Conservation (phyloP, 2,797 vertebrate genomes). For the Benthosema pterotum region DNA sequence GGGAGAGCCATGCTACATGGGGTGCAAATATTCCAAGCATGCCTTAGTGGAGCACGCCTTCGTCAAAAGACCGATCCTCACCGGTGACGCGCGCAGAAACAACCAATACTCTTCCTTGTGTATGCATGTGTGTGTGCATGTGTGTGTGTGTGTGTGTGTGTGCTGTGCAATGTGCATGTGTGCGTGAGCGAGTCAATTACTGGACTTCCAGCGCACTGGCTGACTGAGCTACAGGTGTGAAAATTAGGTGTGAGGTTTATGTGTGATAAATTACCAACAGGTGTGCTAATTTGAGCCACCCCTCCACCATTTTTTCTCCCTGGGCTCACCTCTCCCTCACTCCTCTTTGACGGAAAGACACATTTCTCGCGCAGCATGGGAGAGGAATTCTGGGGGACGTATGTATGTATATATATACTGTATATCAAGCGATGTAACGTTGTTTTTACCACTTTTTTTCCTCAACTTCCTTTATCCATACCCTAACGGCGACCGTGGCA, state of each 20-base stretch:
- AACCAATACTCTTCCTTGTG: constrained; percentile 14
- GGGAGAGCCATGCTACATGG: constrained; percentile 51
- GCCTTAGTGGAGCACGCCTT: constrained; percentile 31
- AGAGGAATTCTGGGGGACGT: constrained; percentile 64
- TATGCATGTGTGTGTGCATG: neutral
- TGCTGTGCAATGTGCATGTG: neutral
- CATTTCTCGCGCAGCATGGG: constrained; percentile 67
- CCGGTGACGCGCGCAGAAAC: constrained; percentile 33
- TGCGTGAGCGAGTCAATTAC: constrained; percentile 63
- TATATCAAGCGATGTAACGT: constrained; percentile 43
- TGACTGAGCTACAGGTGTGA: constrained; percentile 82
- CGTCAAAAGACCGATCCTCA: constrained; percentile 54
- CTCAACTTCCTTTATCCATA: constrained; percentile 12
- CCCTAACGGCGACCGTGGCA: constrained; percentile 1
- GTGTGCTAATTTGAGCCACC: constrained; percentile 78
- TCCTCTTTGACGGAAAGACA: constrained; percentile 50
- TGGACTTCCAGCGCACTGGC: constrained; percentile 66
- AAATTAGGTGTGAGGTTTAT: constrained; percentile 88
- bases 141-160: neutral
- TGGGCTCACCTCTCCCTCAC: constrained; percentile 40
- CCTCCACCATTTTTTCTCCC: constrained; percentile 61
- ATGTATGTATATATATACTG: no score
- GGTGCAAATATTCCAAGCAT: constrained; percentile 70
- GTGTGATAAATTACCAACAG: constrained; percentile 85
- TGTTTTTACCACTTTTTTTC: no score